Evolutionary conservation across 2,113 vertebrate species (phyloP), one percentile per base, ranked within the genome.

Genomic region (Acrocephalus kingi): DNA sequence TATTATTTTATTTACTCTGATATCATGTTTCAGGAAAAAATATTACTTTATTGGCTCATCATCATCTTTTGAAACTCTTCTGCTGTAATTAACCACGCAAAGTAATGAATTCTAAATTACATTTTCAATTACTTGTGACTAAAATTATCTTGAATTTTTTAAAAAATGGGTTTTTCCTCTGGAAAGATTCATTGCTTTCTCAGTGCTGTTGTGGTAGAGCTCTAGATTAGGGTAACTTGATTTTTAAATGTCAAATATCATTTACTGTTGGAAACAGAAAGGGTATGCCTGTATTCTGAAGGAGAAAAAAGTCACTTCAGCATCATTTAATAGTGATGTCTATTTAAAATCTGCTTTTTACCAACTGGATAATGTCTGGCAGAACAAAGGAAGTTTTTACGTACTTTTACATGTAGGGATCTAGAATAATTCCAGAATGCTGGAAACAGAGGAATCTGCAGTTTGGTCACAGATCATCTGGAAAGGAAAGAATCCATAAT

Each of bases 171-270:
- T 96, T 97, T 94, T 55, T 97, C 80, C 90, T 84, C 86, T 92
- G 89, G 95, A 97, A 97, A 95, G 80, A 79, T 97, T 97, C 80
- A 71, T 94, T 97, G 81, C 82, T 97, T 96, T 96, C 92, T 97
- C 85, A 19, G 55, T 94, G 76, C 51, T 96, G 58, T 96, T 94
- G 37, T 84, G 93, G 94, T 84, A 92, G 69, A 97, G 89, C 87
- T 96, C 91, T 94, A 96, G 90, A 97, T 98, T 96, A 97, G 89
- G 85, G 91, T 90, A 98, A 97, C 85, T 97, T 97, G 81, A 59
- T 96, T 98, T 97, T 97, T 89, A 97, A 98, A 98, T 96, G 97
- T 98, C 97, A 98, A 87, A 94, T 97, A 93, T 94, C 95, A 98
- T 97, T 98, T 98, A 54, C 67, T 94, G 74, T 78, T 92, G 66